phyloP scores from a whole-genome alignment of 2,113 vertebrate genomes.

The Cebidichthys violaceus region DNA sequence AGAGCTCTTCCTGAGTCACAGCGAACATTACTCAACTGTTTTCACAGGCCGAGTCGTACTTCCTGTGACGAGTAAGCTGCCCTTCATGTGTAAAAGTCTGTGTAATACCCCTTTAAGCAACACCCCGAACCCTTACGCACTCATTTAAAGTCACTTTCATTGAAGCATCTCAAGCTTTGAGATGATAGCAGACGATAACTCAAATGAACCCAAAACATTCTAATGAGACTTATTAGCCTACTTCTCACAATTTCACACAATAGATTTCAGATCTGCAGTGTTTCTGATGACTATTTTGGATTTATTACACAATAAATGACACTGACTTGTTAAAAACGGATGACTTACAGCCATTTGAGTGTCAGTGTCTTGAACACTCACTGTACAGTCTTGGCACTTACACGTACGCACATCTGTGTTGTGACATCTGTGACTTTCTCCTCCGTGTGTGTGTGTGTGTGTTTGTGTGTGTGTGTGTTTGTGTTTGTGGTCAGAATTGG shows the following conservation, averaged over 20 bases:
- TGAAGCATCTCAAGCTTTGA: not conserved
- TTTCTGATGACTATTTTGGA: not conserved
- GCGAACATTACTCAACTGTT: not conserved
- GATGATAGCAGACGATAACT: not conserved
- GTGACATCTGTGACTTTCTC: too few species aligned
- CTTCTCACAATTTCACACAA: too few species aligned
- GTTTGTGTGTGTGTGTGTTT: not conserved
- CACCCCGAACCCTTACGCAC: not conserved
- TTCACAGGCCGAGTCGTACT: not conserved
- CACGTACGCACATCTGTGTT: not conserved
- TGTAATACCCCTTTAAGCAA: not conserved
- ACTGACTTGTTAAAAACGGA: not conserved
- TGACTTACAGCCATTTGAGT: not conserved
- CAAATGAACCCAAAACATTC: not conserved
- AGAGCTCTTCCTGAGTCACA: not conserved
- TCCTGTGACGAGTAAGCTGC: not conserved
- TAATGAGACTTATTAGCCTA: not conserved
- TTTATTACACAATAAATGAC: not conserved
- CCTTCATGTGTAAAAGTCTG: conserved; percentile 10
- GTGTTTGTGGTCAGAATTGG: conserved; percentile 7
- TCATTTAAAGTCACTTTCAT: not conserved
- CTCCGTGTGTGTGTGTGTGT: not conserved
- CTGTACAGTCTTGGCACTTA: not conserved
- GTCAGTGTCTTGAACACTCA: not conserved
- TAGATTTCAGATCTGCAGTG: too few species aligned